phyloP scores from a whole-genome alignment of 2,113 vertebrate genomes.

The Gobio gobio region DNA sequence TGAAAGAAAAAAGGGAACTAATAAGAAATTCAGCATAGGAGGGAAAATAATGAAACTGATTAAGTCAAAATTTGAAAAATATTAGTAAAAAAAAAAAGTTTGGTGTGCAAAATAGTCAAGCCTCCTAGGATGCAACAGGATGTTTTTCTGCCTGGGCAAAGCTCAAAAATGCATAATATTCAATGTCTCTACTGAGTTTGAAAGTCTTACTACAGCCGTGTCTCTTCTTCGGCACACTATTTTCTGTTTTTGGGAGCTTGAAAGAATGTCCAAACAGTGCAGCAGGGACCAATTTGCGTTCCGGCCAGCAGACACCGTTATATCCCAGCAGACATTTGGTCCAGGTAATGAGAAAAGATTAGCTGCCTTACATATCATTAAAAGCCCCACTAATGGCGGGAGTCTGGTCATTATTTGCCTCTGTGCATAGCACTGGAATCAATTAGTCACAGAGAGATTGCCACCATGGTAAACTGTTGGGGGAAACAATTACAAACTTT shows the following conservation, averaged over 20 bases:
- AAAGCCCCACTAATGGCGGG: slow-evolving; percentile 41
- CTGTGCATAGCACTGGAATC: slow-evolving; percentile 47
- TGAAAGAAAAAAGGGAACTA: not conserved
- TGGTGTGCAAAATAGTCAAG: not conserved
- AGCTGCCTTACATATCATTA: slow-evolving; percentile 58
- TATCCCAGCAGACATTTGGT: slow-evolving; percentile 37
- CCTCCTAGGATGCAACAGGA: not conserved
- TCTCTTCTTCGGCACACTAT: not conserved
- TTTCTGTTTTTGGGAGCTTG: slow-evolving; percentile 7
- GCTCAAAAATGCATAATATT: not conserved
- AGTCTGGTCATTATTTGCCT: slow-evolving; percentile 52
- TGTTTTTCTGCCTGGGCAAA: not conserved
- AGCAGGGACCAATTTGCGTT: slow-evolving; percentile 42
- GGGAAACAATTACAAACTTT: slow-evolving; percentile 43
- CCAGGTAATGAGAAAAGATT: slow-evolving; percentile 62
- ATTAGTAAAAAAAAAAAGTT: not conserved
- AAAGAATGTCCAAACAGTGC: slow-evolving; percentile 37
- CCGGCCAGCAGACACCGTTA: slow-evolving; percentile 33
- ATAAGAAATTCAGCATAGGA: not conserved
- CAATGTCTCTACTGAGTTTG: not conserved
- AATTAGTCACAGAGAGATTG: slow-evolving; percentile 52
- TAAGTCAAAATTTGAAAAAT: not conserved
- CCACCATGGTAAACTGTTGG: slow-evolving; percentile 45
- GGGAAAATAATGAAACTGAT: not conserved
- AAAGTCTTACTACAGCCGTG: not conserved